Base-by-base conservation (phyloP, 1,140 invertebrate species). In the Cotesia typhae region DNA sequence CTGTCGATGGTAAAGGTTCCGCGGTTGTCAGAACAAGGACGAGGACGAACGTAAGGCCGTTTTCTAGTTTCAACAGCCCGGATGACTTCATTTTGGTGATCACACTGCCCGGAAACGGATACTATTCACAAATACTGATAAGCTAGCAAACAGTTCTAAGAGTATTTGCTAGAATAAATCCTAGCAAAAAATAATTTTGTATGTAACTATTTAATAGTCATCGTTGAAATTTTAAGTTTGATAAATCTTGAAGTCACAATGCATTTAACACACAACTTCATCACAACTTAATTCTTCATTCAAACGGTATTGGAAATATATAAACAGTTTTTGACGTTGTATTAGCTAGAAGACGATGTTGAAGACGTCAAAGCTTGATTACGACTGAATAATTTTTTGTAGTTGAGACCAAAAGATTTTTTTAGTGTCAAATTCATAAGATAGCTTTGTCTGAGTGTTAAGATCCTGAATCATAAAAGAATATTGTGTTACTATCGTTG, bases 1-100 rank as follows among this genome's bases (percentile, higher is more conserved):
- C 85, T 37, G 78, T 81, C 28, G 86, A 77, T 28, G 28, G 28
- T 28, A 28, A 28, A 41, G 80, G 79, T 35, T 86, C 74, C 17
- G 53, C 63, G 41, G 82, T 74, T 68, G 87, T 84, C 71, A 70
- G 72, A 67, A 78, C 78, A 52, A 76, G 69, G 28, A 74, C 71
- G 74, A 80, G 68, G 71, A 74, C 78, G 76, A 80, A 82, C 76
- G 78, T 28, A 28, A 78, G 75, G 71, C 64, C 66, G 61, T 69
- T 47, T 47, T 47, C 5, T 41, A 7, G 84, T 85, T 6, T 80
- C 78, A 67, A 55, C 37, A 60, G 57, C 71, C 61, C 74, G 67
- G 64, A 77, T 38, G 59, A 60, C 57, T 35, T 66, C 76, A 69
- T 74, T 65, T 71, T 64, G 63, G 53, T 20, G 38, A 6, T 4